Evolutionary conservation across 2,888 invertebrate genomes (phyloP).

Genomic region (Oxytorus armatus): DNA sequence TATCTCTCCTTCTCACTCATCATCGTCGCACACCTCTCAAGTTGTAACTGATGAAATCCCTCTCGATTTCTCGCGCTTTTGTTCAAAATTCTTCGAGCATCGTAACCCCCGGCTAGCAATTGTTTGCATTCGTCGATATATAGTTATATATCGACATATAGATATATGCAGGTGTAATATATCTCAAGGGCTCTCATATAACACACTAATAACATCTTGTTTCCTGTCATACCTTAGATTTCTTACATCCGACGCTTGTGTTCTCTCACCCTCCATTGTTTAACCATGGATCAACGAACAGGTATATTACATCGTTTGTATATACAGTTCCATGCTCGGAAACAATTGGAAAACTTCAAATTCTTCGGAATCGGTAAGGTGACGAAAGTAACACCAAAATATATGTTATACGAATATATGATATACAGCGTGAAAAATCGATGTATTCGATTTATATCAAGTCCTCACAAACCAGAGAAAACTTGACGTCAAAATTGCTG

Average conservation of each 20-base stretch:
- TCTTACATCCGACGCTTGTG: conserved; percentile 16
- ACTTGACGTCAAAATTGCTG: too few relatives aligned
- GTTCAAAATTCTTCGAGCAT: conserved; percentile 70
- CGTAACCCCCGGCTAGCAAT: conserved; percentile 60
- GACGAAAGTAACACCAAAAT: background rate
- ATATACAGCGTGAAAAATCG: background rate
- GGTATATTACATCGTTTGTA: conserved; percentile 24
- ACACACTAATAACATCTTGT: conserved; percentile 63
- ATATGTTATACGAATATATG: too few relatives aligned
- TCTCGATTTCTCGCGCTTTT: conserved; percentile 70
- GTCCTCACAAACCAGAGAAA: too few relatives aligned
- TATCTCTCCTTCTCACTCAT: conserved; percentile 27
- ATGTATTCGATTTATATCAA: background rate
- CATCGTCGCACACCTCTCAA: conserved; percentile 33
- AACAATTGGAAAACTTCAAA: conserved; percentile 6
- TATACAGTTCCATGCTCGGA: conserved; percentile 13
- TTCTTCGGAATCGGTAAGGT: background rate
- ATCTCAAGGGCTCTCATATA: conserved; percentile 48
- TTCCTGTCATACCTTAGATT: conserved; percentile 66
- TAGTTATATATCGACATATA: conserved; percentile 7
- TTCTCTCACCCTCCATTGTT: conserved; percentile 56
- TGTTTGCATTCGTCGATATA: conserved; percentile 68
- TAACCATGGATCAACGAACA: conserved; percentile 58
- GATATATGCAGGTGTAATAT: conserved; percentile 54
- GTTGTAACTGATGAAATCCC: conserved; percentile 66